Conservation (phyloP, 2,888 invertebrate species). For the Stenurella melanura region DNA sequence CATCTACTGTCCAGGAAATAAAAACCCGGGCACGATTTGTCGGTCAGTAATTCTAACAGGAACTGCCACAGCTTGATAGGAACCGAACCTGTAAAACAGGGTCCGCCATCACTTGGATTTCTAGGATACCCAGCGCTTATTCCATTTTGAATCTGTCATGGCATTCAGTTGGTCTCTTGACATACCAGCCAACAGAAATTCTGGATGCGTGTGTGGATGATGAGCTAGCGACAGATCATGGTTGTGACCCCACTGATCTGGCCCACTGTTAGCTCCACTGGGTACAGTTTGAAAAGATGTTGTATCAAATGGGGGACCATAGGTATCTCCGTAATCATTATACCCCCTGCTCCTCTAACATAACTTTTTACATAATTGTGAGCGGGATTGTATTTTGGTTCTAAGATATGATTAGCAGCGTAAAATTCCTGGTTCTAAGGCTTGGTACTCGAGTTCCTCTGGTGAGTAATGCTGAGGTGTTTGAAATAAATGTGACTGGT, state of each 20-base stretch:
- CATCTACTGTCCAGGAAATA: constrained; percentile 99
- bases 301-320: constrained; percentile 78
- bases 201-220: constrained; percentile 76
- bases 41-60: constrained; percentile 93
- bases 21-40: constrained; percentile 97
- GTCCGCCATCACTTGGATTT: constrained; percentile 77
- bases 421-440: constrained; percentile 81
- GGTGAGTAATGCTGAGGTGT: constrained; percentile 73
- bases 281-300: constrained; percentile 84
- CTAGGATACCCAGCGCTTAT: constrained; percentile 76
- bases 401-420: constrained; percentile 76
- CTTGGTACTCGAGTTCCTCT: constrained; percentile 78
- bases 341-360: constrained; percentile 72
- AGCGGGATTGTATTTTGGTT: constrained; percentile 82
- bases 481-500: constrained; percentile 61
- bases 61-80: constrained; percentile 99
- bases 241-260: constrained; percentile 70
- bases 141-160: constrained; percentile 76
- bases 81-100: constrained; percentile 86
- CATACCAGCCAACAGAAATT: constrained; percentile 73
- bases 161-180: constrained; percentile 67
- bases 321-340: constrained; percentile 76
- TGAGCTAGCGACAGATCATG: constrained; percentile 69
- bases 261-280: constrained; percentile 70
- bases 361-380: constrained; percentile 60